phyloP scores from a whole-genome alignment of 1,140 invertebrate genomes.

The Lepidurus apus region DNA sequence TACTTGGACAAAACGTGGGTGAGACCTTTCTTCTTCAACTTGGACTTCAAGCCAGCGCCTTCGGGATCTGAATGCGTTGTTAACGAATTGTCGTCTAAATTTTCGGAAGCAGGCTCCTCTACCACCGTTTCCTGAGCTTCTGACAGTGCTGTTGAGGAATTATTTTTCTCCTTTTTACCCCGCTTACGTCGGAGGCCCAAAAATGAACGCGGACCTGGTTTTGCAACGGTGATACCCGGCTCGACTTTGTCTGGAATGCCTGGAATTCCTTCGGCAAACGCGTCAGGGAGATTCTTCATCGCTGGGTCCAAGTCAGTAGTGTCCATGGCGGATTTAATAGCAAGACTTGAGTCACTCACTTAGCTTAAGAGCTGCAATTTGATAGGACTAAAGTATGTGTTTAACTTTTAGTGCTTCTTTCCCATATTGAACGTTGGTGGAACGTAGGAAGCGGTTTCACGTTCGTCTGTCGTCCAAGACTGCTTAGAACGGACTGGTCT shows the following conservation, averaged over 20 bases:
- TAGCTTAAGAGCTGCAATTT: neutral
- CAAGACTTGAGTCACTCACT: neutral
- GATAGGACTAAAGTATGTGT: neutral
- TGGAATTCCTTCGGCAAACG: neutral
- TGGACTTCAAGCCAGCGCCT: neutral
- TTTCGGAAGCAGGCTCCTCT: neutral
- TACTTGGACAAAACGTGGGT: constrained; percentile 18
- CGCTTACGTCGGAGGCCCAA: constrained; percentile 5
- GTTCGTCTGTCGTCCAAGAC: neutral
- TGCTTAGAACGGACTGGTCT: constrained; percentile 12
- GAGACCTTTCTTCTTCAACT: neutral
- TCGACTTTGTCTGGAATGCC: neutral
- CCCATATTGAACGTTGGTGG: neutral
- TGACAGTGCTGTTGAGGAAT: neutral
- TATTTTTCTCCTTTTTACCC: neutral
- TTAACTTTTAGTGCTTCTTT: constrained; percentile 7
- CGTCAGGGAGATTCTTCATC: neutral
- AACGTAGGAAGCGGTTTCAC: neutral
- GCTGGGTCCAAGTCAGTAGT: constrained; percentile 5
- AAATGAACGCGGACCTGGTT: constrained; percentile 1
- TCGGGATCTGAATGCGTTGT: neutral
- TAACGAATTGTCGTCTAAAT: neutral
- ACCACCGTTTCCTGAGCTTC: neutral
- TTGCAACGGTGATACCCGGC: neutral
- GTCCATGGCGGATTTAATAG: neutral